Evolutionary conservation across 2,113 vertebrate species (phyloP), one percentile per base, ranked within the genome.

Genomic region (Ceyx margarethae): DNA sequence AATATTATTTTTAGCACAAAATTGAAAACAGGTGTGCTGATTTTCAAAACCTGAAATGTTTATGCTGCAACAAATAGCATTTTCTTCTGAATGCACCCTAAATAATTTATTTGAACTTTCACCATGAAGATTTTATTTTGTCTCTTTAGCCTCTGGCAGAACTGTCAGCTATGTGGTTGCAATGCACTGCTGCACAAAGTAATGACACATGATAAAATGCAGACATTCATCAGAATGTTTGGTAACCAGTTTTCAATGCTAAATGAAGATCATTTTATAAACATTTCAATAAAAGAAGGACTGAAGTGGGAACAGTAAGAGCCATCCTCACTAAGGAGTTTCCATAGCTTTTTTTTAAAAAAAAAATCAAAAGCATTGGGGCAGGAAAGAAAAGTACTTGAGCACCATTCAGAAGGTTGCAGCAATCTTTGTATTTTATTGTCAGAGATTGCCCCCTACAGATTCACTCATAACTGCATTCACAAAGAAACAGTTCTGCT

Each of bases 381-480:
- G 42, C 23, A 91, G 22, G 9, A 10, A 31, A 76, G 3, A 62
- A 23, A 57, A 77, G 3, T 10, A 62, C 5, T 33, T 64, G 26
- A 88, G 57, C 15, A 57, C 17, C 11, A 74, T 5, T 67, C 3
- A 69, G 87, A 74, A 88, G 31, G 23, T 8, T 81, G 31, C 26
- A 82, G 61, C 23, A 79, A 53, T 46, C 80, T 79, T 69, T 0
- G 1, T 40, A 53, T 92, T 97, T 96, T 93, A 64, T 86, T 97
- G 95, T 97, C 95, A 95, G 94, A 97, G 80, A 91, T 91, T 97
- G 96, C 95, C 97, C 97, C 93, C 97, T 98, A 97, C 87, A 97
- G 97, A 97, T 90, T 89, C 74, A 89, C 65, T 65, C 33, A 77
- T 64, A 87, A 89, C 33, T 85, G 81, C 87, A 95, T 29, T 91